Percentiles rank a stretch among this genome's conserved stretches.
phyloP scores from a whole-genome alignment of 2,113 vertebrate genomes.

The Mesocricetus auratus region DNA sequence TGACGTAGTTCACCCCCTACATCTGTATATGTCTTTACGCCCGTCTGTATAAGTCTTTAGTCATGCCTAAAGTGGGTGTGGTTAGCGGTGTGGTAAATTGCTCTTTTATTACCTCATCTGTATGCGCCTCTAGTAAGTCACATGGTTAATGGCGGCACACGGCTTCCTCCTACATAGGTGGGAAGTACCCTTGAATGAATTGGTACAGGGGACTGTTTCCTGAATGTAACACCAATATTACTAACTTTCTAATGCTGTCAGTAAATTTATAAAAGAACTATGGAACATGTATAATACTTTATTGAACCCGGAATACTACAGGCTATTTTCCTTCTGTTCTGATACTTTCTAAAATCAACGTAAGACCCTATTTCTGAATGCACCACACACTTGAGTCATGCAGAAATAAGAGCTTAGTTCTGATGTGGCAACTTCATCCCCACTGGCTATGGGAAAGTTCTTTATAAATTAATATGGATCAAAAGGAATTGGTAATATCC shows the following conservation, averaged over 20 bases:
- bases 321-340: not conserved
- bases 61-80: too few relatives aligned
- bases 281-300: not conserved
- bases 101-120: too few relatives aligned
- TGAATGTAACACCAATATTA: too few relatives aligned
- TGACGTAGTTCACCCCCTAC: too few relatives aligned
- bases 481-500: not conserved
- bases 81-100: too few relatives aligned
- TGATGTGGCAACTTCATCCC: not conserved
- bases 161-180: too few relatives aligned
- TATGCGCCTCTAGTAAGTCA: too few relatives aligned
- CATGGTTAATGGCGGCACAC: too few relatives aligned
- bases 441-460: not conserved
- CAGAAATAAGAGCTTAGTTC: not conserved
- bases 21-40: too few relatives aligned
- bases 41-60: too few relatives aligned
- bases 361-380: not conserved
- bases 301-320: not conserved
- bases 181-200: too few relatives aligned
- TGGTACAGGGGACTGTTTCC: too few relatives aligned
- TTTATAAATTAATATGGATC: not conserved
- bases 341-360: not conserved
- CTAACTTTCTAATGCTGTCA: not conserved
- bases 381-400: not conserved
- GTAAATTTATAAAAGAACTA: not conserved